Percentiles rank a stretch among this genome's conserved stretches.
Conservation (phyloP, 2,888 invertebrate genomes). For the Luperina nickerlii region DNA sequence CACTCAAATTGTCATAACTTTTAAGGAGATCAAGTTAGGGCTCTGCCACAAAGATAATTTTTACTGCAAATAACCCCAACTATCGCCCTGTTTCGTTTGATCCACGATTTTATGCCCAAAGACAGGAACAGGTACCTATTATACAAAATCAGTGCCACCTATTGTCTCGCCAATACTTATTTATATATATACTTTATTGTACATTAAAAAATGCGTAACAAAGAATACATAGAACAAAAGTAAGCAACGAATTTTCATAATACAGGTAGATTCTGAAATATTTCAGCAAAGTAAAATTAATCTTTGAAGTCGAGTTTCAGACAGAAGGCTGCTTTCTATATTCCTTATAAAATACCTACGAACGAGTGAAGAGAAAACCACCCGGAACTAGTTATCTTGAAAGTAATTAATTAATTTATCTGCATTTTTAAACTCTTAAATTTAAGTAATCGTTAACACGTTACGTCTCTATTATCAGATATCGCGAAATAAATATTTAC, state of each 20-base stretch:
- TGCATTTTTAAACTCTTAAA: too few relatives aligned
- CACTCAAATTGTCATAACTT: too few relatives aligned
- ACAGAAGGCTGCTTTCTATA: not conserved
- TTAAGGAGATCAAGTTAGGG: too few relatives aligned
- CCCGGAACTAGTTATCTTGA: conserved; percentile 14
- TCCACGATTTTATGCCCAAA: too few relatives aligned
- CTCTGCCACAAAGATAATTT: too few relatives aligned
- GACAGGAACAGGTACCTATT: not conserved
- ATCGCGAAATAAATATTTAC: not conserved
- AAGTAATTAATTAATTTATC: not conserved
- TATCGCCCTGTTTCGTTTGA: too few relatives aligned
- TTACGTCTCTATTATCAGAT: not conserved
- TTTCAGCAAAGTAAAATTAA: not conserved
- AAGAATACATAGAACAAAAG: too few relatives aligned
- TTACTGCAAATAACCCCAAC: too few relatives aligned
- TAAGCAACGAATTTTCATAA: not conserved
- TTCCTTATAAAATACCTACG: not conserved
- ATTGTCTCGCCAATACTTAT: too few relatives aligned
- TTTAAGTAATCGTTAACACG: too few relatives aligned
- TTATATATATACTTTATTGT: too few relatives aligned
- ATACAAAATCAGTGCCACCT: not conserved
- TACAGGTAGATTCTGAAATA: not conserved
- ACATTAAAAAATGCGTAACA: too few relatives aligned
- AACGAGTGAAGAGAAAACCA: not conserved
- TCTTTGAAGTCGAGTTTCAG: not conserved